Percentiles rank a stretch among this genome's conserved stretches.
Conservation (phyloP, 2,113 vertebrate species). For the Ia io region DNA sequence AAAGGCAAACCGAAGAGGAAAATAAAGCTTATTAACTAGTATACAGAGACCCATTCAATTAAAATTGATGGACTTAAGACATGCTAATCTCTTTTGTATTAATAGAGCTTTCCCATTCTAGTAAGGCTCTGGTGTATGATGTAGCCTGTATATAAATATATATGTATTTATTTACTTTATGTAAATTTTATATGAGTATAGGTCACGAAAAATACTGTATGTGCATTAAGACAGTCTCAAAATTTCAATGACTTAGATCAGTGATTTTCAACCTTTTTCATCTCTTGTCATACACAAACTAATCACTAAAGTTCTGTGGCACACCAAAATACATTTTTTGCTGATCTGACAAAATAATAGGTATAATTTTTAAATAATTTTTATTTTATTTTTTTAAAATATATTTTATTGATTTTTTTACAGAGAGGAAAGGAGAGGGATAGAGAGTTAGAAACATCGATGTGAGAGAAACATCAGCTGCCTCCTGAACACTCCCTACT, state of each 20-base stretch:
- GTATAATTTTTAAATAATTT: too few species aligned
- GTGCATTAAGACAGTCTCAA: not conserved
- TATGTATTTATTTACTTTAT: not conserved
- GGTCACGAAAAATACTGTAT: not conserved
- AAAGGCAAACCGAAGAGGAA: not conserved
- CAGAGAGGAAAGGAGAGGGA: too few species aligned
- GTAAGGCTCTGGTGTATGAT: not conserved
- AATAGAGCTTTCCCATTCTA: not conserved
- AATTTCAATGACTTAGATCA: not conserved
- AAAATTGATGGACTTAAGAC: not conserved
- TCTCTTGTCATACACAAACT: not conserved
- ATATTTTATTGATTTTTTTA: too few species aligned
- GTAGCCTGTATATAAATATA: not conserved
- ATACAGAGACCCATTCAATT: not conserved
- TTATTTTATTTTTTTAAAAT: too few species aligned
- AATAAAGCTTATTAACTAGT: not conserved
- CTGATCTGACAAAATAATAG: not conserved
- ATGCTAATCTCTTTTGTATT: not conserved
- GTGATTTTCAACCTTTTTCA: not conserved
- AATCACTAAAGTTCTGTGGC: not conserved
- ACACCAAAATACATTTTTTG: not conserved
- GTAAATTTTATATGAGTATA: not conserved
- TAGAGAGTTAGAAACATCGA: too few species aligned
- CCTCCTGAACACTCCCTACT: too few species aligned
- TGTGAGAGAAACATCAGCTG: too few species aligned